Conservation (phyloP, 2,888 invertebrate genomes). For the Cantharis rustica region DNA sequence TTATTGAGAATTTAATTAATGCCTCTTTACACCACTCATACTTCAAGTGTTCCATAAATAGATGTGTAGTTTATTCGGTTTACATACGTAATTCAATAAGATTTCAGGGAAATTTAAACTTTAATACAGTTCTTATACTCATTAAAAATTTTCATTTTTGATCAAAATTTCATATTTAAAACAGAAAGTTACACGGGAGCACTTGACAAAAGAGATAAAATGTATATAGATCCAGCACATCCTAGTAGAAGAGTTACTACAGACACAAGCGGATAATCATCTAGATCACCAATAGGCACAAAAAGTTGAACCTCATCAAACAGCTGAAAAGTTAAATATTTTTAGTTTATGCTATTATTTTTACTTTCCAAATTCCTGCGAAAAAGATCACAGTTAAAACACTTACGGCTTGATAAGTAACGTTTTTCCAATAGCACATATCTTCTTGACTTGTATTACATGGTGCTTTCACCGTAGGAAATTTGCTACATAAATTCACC, state of each 20-base stretch:
- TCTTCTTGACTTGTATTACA: conserved; percentile 44
- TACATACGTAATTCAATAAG: no score
- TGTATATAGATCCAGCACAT: conserved; percentile 57
- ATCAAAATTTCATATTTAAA: background rate
- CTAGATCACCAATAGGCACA: conserved; percentile 56
- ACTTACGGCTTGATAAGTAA: conserved; percentile 56
- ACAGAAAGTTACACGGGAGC: conserved; percentile 1
- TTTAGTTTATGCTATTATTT: background rate
- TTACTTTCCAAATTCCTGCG: no score
- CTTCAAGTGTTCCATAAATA: no score
- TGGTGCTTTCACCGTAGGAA: conserved; percentile 49
- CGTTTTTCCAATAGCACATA: conserved; percentile 53
- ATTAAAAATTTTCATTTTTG: no score
- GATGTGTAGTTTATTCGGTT: no score
- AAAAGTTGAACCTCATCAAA: conserved; percentile 52
- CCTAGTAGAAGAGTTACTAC: conserved; percentile 54
- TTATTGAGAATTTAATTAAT: no score
- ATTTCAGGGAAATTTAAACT: no score
- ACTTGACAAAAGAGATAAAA: conserved; percentile 51
- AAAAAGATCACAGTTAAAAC: no score
- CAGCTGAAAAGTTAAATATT: conserved; percentile 44
- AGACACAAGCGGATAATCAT: conserved; percentile 55
- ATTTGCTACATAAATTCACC: conserved; percentile 44
- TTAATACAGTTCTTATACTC: no score
- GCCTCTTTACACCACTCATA: no score